Evolutionary conservation across 2,888 invertebrate genomes (phyloP).

Genomic region (Coenonympha arcania): DNA sequence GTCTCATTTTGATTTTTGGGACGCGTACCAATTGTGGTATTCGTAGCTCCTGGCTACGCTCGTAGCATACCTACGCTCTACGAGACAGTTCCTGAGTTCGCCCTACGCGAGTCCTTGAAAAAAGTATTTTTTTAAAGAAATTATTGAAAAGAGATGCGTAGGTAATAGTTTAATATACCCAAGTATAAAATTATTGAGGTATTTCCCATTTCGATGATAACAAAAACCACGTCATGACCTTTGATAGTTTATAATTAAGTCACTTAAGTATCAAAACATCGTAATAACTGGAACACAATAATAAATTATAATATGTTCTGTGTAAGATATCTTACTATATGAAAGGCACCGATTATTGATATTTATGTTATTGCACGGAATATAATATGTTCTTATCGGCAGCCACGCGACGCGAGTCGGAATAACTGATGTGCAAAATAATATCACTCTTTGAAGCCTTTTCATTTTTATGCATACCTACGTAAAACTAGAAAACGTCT

Average conservation of each 20-base stretch:
- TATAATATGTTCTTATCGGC: constrained; percentile 14
- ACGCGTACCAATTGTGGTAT: too few relatives aligned
- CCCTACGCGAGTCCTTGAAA: too few relatives aligned
- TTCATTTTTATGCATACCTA: background rate
- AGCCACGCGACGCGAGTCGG: constrained; percentile 18
- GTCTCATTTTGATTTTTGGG: too few relatives aligned
- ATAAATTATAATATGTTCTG: constrained; percentile 2
- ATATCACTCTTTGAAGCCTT: constrained; percentile 33
- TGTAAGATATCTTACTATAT: background rate
- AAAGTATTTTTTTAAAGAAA: too few relatives aligned
- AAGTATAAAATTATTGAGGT: background rate
- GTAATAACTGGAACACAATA: background rate
- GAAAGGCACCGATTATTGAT: background rate
- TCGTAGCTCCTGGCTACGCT: too few relatives aligned
- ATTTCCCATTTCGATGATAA: background rate
- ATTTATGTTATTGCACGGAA: constrained; percentile 5
- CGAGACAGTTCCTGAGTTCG: too few relatives aligned
- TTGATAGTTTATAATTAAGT: constrained; percentile 1
- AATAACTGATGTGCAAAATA: constrained; percentile 27
- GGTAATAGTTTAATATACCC: too few relatives aligned
- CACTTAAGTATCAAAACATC: constrained; percentile 1
- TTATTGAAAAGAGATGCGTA: too few relatives aligned
- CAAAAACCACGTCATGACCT: constrained; percentile 1
- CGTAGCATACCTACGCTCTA: too few relatives aligned
- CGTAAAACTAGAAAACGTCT: too few relatives aligned